Conservation (phyloP, 1,140 invertebrate genomes). For the Anagrus nilaparvatae region DNA sequence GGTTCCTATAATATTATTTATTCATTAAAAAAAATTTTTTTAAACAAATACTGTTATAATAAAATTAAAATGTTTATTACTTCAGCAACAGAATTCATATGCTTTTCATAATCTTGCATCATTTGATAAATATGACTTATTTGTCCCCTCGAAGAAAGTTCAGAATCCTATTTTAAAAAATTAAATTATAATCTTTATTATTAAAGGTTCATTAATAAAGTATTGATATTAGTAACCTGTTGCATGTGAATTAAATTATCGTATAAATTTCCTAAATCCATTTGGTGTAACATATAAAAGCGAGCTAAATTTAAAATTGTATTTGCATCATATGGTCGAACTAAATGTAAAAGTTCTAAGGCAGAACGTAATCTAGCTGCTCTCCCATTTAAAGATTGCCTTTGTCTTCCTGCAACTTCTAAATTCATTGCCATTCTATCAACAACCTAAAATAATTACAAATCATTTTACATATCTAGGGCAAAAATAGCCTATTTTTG, state of each 20-base stretch:
- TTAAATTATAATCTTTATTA: conserved; percentile 7
- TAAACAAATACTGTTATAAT: not conserved
- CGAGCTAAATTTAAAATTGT: conserved; percentile 43
- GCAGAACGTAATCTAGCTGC: conserved; percentile 41
- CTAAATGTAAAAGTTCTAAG: conserved; percentile 44
- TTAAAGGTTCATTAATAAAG: conserved; percentile 7
- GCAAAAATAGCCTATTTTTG: no score
- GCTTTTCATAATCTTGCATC: conserved; percentile 35
- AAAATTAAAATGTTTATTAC: conserved; percentile 14
- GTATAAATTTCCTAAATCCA: conserved; percentile 44
- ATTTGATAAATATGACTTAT: conserved; percentile 37
- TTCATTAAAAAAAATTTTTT: not conserved
- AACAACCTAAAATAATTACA: conserved; percentile 41
- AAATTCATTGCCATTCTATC: conserved; percentile 51
- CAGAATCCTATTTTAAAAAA: conserved; percentile 24
- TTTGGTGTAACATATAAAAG: conserved; percentile 48
- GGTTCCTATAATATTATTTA: conserved; percentile 21
- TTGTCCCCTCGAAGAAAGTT: conserved; percentile 28
- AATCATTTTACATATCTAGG: no score
- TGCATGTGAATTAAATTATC: conserved; percentile 29
- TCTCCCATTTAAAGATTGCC: conserved; percentile 40
- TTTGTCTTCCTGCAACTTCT: conserved; percentile 46
- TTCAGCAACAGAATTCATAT: conserved; percentile 25
- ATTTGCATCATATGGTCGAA: conserved; percentile 44
- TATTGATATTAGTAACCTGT: conserved; percentile 22